Evolutionary conservation across 2,888 invertebrate species (phyloP), one percentile per base, ranked within the genome.

Genomic region (Colostygia pectinataria): DNA sequence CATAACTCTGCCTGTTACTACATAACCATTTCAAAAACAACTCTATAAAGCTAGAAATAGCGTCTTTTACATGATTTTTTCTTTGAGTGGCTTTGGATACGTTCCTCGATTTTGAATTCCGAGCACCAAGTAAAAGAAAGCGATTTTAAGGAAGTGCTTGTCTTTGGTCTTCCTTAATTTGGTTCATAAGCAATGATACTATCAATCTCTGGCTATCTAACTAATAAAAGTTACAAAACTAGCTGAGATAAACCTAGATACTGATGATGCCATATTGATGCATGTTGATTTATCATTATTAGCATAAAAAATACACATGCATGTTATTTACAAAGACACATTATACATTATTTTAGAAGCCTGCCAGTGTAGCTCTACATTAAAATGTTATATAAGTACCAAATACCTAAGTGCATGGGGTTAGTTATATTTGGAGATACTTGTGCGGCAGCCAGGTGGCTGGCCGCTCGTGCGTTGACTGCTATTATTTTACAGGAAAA

Each of bases 31-130:
- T 55, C 31, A 82, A 68, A 71, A 57, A 54, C 40, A 45, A 59
- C 74, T 66, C 44, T 81, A 74, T 14, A 33, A 0, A 0, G 0
- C 14, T 29, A 5, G 1, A 1, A 24, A 41, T 62, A 66, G 57
- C 55, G 66, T 62, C 20, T 28, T 52, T 63, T 60, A 54, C 53
- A 68, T 68, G 59, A 31, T 44, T 23, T 25, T 33, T 52, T 43
- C 37, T 42, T 25, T 25, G 28, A 36, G 47, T 57, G 51, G 66
- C 68, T 72, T 77, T 76, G 77, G 70, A 77, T 78, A 70, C 71
- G 71, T 78, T 85, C 79, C 79, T 81, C 72, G 83, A 85, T 88
- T 88, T 83, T 82, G 82, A 86, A 88, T 88, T 89, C 87, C 81
- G 60, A 80, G 61, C 84, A 73, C 64, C 74, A 70, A 80, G 77